Evolutionary conservation across 1,140 invertebrate genomes (phyloP), one percentile per base, ranked within the genome.

Genomic region (Caenorhabditis brenneri): DNA sequence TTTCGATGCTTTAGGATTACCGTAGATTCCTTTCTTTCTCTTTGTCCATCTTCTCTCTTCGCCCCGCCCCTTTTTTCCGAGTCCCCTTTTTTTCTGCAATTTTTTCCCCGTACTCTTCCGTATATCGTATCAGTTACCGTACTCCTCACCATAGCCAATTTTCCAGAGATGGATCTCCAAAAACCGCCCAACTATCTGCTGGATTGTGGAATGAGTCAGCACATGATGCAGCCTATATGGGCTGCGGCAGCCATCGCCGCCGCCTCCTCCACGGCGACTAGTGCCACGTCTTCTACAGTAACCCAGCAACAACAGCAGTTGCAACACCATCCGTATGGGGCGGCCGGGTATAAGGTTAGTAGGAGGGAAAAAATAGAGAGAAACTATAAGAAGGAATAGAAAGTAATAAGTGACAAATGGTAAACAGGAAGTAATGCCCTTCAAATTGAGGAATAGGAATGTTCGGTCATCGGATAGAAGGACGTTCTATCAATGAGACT

Each of bases 281-380:
- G 31, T 27, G 39, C 74, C 22, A 29, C 22, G 15, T 48, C 74
- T 22, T 53, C 79, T 16, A 12, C 74, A 24, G 42, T 27, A 29
- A 15, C 36, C 1, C 60, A 65, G 24, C 60, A 65, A 29, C 60
- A 65, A 51, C 74, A 49, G 33, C 79, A 79, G 22, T 33, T 80
- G 22, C 79, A 80, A 36, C 79, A 80, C 33, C 46, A 51, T 55
- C 48, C 79, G 48, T 51, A 55, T 22, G 48, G 46, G 79, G 29
- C 46, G 24, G 22, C 46, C 22, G 79, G 51, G 19, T 55, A 51
- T 55, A 53, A 55, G 79, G 79, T 55, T 16, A 16, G 74, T 48
- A 31, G 1, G 10, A 19, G 24, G n/a, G 15, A 12, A 65, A 31
- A 65, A 10, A 36, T 4, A 31, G 19, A 42, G 39, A 42, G 39